Evolutionary conservation across 2,113 vertebrate species (phyloP).

Genomic region (Calidris pugnax): DNA sequence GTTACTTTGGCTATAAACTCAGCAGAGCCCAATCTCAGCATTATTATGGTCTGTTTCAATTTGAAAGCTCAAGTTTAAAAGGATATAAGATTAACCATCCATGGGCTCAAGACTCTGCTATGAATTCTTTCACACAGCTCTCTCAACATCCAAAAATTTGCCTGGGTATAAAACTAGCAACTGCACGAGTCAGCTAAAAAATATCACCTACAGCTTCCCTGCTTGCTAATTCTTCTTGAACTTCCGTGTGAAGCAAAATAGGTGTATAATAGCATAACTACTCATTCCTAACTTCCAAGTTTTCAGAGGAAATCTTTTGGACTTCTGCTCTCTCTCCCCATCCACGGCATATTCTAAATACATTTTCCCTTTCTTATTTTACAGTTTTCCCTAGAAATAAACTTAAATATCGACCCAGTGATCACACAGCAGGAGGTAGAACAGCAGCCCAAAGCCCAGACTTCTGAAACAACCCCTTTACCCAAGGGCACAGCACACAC

Average conservation of each 20-base stretch:
- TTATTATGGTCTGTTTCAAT: neutral
- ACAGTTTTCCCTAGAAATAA: neutral
- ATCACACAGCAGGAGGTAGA: neutral
- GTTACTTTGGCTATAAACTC: conserved; percentile 13
- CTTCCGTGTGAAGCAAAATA: neutral
- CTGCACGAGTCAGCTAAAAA: neutral
- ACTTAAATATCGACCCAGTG: neutral
- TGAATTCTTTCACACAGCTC: neutral
- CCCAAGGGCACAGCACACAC: neutral
- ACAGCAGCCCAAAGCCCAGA: neutral
- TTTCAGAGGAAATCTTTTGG: neutral
- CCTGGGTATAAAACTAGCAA: neutral
- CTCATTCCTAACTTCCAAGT: neutral
- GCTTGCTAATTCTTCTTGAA: neutral
- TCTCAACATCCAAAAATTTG: neutral
- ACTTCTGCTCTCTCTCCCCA: neutral
- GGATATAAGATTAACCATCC: neutral
- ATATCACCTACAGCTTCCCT: neutral
- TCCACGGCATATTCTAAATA: neutral
- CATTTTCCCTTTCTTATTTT: neutral
- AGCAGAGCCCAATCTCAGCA: neutral
- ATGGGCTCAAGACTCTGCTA: neutral
- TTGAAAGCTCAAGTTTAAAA: conserved; percentile 5
- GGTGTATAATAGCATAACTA: neutral
- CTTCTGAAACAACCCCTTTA: neutral